Percentiles rank a stretch among this genome's conserved stretches.
Conservation (phyloP, 2,797 vertebrate genomes). For the Otolemur crassicaudatus region DNA sequence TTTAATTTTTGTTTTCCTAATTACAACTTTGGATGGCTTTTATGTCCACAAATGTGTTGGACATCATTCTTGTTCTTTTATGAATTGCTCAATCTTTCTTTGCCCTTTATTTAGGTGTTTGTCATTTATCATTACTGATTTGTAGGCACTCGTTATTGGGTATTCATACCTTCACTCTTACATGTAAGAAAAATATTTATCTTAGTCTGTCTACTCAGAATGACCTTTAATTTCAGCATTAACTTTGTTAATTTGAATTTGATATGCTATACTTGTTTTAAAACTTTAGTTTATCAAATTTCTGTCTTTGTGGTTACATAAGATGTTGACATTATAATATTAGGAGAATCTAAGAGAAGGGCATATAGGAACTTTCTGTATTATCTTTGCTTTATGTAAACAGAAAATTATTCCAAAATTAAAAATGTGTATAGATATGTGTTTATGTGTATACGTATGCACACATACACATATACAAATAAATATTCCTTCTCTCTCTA, state of each 20-base stretch:
- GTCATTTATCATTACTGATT: slow-evolving; percentile 14
- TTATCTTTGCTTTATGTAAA: not conserved
- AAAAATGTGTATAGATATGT: not conserved
- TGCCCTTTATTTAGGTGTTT: slow-evolving; percentile 4
- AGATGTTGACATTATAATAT: not conserved
- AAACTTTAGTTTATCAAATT: not conserved
- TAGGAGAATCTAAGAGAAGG: not conserved
- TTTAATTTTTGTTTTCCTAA: slow-evolving; percentile 43
- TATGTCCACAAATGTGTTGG: not conserved
- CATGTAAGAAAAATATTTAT: not conserved
- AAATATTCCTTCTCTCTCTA: not conserved
- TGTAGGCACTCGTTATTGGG: not conserved
- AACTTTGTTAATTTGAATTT: slow-evolving; percentile 46
- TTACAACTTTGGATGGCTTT: not conserved
- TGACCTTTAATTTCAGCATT: slow-evolving; percentile 19
- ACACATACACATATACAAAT: not conserved
- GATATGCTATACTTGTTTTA: not conserved
- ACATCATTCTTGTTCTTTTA: not conserved
- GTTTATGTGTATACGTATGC: too few relatives aligned
- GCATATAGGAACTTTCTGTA: not conserved
- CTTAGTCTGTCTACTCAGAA: not conserved
- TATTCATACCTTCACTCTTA: not conserved
- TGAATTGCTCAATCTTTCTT: not conserved
- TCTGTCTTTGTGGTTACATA: not conserved
- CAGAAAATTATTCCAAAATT: slow-evolving; percentile 14